phyloP scores from a whole-genome alignment of 2,888 invertebrate genomes.

The Drosophila pseudotakahashii region DNA sequence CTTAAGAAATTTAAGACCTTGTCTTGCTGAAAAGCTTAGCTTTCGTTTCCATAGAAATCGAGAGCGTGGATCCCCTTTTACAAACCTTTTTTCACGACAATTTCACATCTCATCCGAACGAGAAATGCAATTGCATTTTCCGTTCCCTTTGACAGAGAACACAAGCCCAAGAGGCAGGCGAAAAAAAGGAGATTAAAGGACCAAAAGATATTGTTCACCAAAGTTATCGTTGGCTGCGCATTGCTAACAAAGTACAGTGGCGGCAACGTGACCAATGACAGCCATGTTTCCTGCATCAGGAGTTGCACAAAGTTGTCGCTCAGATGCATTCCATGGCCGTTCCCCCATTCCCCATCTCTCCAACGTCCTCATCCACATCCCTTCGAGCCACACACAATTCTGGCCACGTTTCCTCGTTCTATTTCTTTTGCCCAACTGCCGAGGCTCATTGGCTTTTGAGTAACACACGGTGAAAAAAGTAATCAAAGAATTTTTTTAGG shows the following conservation, averaged over 20 bases:
- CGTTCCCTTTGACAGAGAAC: constrained; percentile 18
- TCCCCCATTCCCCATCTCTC: constrained; percentile 15
- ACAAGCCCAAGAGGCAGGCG: constrained; percentile 16
- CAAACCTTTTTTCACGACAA: not conserved
- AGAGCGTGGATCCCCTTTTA: not conserved
- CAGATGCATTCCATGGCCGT: constrained; percentile 33
- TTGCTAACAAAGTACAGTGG: constrained; percentile 47
- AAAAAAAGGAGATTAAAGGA: constrained; percentile 6
- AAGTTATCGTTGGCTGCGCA: constrained; percentile 64
- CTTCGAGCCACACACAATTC: constrained; percentile 42
- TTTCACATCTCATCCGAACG: constrained; percentile 1
- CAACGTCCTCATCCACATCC: constrained; percentile 1
- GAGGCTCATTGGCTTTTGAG: constrained; percentile 64
- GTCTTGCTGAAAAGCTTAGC: not conserved
- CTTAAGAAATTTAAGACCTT: not conserved
- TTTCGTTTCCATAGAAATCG: not conserved
- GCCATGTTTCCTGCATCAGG: constrained; percentile 60
- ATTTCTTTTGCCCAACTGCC: constrained; percentile 56
- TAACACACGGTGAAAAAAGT: not conserved
- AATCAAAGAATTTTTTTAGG: not conserved
- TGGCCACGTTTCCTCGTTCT: constrained; percentile 64
- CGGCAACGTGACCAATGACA: constrained; percentile 37
- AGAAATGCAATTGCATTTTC: constrained; percentile 34
- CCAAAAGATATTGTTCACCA: constrained; percentile 30
- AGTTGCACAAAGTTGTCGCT: constrained; percentile 55